Base-by-base conservation (phyloP, 2,888 invertebrate genomes). In the Drosophila gaucha region DNA sequence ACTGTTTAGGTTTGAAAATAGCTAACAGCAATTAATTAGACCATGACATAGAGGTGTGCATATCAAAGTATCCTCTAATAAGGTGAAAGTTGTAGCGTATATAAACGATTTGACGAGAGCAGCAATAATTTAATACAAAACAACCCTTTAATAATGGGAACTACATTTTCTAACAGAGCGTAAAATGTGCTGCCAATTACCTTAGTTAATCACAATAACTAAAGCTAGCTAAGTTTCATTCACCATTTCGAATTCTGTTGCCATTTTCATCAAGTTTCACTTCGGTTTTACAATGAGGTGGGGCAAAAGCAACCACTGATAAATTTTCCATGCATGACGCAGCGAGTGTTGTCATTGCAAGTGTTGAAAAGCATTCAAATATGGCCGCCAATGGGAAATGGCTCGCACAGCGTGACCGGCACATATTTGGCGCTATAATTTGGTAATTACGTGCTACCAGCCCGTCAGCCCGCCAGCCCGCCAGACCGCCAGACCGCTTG, bases 291-390 rank as follows among this genome's bases (percentile, higher is more conserved):
- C n/a, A 33, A 33, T 58, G 39, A 3, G 47, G 22, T 58, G 35
- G 20, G 16, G 46, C 39, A 50, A 33, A 50, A 63, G 65, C 43
- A 51, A 57, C 46, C 51, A 46, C 55, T 56, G 62, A 65, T 65
- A 35, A 63, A 44, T 78, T 82, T 86, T 75, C 82, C 82, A 88
- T 62, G 79, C 78, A 73, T 80, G 74, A 80, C 72, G 47, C 33
- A 64, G 60, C 65, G 18, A 49, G 31, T 43, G 52, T 58, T 68
- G 65, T 64, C 74, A 65, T 78, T 65, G 22, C 31, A 73, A 73
- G 63, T 78, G 63, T 74, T 69, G 51, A 44, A 59, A 64, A 52
- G 47, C 44, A 41, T 67, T 64, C 67, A 80, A 76, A 80, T 64
- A 80, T 78, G 82, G 80, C 78, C 47, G 67, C 49, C 56, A 50